These are phyloP conservation scores for Paraescarpia echinospica DNA, from an alignment of 1,140 invertebrate species.

Conservation along the genomic window DNA sequence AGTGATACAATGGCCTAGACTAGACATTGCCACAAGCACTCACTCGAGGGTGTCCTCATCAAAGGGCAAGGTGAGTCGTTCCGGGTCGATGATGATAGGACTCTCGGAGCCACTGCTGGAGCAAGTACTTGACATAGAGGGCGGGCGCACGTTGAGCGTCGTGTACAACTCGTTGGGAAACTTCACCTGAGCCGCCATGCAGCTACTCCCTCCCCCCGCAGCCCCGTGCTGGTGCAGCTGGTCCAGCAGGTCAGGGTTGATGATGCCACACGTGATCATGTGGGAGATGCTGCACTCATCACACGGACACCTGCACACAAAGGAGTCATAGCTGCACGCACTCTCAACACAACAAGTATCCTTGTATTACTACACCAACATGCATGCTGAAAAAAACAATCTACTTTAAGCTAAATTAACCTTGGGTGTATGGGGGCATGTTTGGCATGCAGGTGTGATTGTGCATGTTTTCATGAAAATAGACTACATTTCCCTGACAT, in stretches of 20 bases:
- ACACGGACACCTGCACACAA: conserved; percentile 52
- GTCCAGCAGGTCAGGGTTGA: conserved; percentile 44
- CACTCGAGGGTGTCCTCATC: conserved; percentile 21
- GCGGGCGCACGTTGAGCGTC: conserved; percentile 50
- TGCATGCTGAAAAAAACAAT: too few species aligned
- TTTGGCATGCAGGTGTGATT: too few species aligned
- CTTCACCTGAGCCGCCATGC: conserved; percentile 2
- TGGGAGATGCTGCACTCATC: conserved; percentile 58
- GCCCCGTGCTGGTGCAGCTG: neutral
- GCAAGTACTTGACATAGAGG: conserved; percentile 54
- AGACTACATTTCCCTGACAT: too few species aligned
- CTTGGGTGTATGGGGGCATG: too few species aligned
- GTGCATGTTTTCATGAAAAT: too few species aligned
- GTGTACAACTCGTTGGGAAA: conserved; percentile 32
- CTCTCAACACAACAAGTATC: too few species aligned
- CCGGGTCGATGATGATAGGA: conserved; percentile 49
- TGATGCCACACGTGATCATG: conserved; percentile 57
- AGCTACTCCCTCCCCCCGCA: neutral
- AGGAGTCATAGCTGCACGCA: too few species aligned
- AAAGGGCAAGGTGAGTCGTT: conserved; percentile 43
- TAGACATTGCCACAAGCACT: neutral
- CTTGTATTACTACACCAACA: too few species aligned
- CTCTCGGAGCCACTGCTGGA: conserved; percentile 54
- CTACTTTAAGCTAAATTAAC: too few species aligned
- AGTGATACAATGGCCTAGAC: neutral